Base-by-base conservation (phyloP, 1,140 invertebrate species). In the Drosophila kohkoa region DNA sequence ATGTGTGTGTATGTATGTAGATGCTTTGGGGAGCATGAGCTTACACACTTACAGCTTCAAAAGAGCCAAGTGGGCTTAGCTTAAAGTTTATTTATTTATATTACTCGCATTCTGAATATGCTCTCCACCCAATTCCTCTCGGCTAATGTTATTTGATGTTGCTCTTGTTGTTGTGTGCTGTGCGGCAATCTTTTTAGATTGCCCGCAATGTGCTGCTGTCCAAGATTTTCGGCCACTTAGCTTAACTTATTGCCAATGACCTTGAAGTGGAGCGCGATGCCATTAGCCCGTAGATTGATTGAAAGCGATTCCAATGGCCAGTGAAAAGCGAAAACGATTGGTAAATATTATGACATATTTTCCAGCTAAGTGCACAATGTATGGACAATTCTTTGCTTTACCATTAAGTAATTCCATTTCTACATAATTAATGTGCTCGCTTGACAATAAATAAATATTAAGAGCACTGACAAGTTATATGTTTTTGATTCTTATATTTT, bases 61-160 rank as follows among this genome's bases (percentile, higher is more conserved):
- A 35, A 58, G 51, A 46, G 46, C 68, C 68, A 76, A 76, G 62
- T 73, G 62, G 62, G 74, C 74, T 76, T 76, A 76, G 60, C 49
- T 59, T 66, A 60, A 72, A 76, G 68, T 76, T 72, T 76, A 76
- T 71, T 76, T 76, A 71, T 71, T 72, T 76, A 65, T 65, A 65
- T 75, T 64, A 60, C 16, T 57, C 32, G 30, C 10, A 16, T 59
- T 35, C 8, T 7, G 64, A 28, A 54, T 38, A 74, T 74, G 63
- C 54, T 48, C 35, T 43, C 38, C 3, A 1, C 13, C 20, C 20
- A 25, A 25, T 25, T 13, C 28, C 30, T 55, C 5, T 25, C 7
- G n/a, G 13, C 70, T 51, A 67, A 67, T 73, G 52, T 49, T 38
- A 20, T 49, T 32, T 48, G 46, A 28, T 38, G 32, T 15, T 38